Percentiles rank a stretch among this genome's conserved stretches.
Conservation (phyloP, 2,888 invertebrate species). For the Anagyrus pseudococci region DNA sequence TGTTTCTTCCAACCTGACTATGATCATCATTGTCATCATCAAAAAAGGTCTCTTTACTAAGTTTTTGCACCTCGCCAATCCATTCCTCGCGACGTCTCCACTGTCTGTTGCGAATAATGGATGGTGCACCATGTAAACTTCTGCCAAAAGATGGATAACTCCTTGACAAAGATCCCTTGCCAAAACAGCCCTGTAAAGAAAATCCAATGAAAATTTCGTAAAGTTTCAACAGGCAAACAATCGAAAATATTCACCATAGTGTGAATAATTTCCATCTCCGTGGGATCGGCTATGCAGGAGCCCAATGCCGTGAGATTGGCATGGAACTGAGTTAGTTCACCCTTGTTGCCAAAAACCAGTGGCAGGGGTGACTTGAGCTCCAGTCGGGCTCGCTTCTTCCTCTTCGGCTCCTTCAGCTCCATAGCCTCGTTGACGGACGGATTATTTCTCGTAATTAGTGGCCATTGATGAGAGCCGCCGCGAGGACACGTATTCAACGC, state of each 20-base stretch:
- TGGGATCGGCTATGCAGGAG: constrained; percentile 68
- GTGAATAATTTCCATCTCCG: constrained; percentile 69
- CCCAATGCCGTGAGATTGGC: constrained; percentile 74
- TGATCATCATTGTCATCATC: constrained; percentile 37
- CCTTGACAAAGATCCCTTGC: constrained; percentile 74
- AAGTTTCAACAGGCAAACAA: not conserved
- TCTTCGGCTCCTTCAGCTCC: constrained; percentile 65
- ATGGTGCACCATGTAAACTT: constrained; percentile 58
- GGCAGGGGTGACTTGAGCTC: constrained; percentile 58
- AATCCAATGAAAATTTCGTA: constrained; percentile 11
- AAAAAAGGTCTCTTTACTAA: constrained; percentile 44
- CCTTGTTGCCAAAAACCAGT: constrained; percentile 59
- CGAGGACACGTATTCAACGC: no score
- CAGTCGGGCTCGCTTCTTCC: constrained; percentile 62
- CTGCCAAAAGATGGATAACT: constrained; percentile 64
- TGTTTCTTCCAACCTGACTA: constrained; percentile 12
- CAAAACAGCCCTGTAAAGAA: constrained; percentile 71
- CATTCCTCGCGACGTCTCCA: constrained; percentile 68
- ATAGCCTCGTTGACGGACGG: no score
- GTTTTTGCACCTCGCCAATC: constrained; percentile 59
- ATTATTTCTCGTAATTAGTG: no score
- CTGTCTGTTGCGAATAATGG: constrained; percentile 69
- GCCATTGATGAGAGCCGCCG: no score
- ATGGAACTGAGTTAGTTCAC: constrained; percentile 65
- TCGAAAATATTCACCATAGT: constrained; percentile 63